phyloP scores from a whole-genome alignment of 2,797 vertebrate species.

The Petrocephalus sullivani region DNA sequence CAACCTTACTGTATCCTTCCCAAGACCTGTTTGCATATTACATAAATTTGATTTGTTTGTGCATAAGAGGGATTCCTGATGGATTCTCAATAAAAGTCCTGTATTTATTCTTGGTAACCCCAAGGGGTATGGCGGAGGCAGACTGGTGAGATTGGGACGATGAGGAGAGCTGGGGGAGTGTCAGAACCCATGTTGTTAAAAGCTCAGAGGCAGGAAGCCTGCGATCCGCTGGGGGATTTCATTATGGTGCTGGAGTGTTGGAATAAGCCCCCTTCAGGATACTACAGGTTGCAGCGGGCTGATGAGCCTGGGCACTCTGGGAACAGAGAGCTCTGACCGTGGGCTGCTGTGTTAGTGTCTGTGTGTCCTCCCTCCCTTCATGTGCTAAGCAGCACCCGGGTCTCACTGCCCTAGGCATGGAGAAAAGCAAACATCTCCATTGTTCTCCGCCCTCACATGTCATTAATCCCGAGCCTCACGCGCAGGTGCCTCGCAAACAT shows the following conservation, averaged over 20 bases:
- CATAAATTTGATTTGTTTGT: neutral
- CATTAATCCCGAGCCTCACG: neutral
- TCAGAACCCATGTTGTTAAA: neutral
- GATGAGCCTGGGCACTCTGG: neutral
- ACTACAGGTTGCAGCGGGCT: neutral
- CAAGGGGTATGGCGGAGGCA: slow-evolving; percentile 47
- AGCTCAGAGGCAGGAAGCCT: slow-evolving; percentile 44
- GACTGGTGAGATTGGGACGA: slow-evolving; percentile 33
- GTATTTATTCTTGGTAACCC: neutral
- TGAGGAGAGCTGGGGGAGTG: slow-evolving; percentile 25
- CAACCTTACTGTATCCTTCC: neutral
- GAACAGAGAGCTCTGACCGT: neutral
- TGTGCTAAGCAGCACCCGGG: neutral
- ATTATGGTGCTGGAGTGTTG: slow-evolving; percentile 44
- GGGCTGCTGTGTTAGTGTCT: neutral
- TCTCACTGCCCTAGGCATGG: neutral
- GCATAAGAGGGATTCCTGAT: neutral
- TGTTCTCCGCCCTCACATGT: neutral
- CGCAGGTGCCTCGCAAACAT: neutral
- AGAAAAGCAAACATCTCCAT: slow-evolving; percentile 5
- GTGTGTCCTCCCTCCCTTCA: neutral
- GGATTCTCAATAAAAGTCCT: neutral
- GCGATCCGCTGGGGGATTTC: slow-evolving; percentile 49
- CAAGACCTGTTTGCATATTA: neutral
- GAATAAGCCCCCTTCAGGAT: neutral